These are phyloP conservation scores for Tanaodytes sp. DNA, from an alignment of 2,888 invertebrate species.

Conservation along the genomic window DNA sequence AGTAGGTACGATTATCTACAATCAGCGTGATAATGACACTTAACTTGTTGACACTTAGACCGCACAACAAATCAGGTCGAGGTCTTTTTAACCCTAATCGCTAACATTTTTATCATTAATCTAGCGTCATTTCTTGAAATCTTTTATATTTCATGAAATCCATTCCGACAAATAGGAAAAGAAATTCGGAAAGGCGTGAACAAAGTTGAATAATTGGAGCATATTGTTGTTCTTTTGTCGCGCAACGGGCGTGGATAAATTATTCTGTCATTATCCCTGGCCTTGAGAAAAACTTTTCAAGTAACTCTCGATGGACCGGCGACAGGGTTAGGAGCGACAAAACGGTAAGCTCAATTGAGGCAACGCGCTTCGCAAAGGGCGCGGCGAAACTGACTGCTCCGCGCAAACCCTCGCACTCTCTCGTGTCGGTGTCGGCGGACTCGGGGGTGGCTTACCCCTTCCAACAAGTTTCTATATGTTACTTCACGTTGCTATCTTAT, in stretches of 20 bases:
- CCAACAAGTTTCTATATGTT: conserved; percentile 27
- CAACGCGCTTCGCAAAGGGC: conserved; percentile 72
- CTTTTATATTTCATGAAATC: no score
- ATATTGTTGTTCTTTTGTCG: no score
- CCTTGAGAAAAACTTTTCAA: not conserved
- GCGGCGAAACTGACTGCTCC: conserved; percentile 71
- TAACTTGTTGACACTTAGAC: no score
- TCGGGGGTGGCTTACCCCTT: conserved; percentile 40
- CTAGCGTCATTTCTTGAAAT: no score
- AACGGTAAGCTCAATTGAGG: conserved; percentile 57
- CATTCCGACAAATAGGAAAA: no score
- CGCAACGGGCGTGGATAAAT: no score
- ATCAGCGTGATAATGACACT: not conserved
- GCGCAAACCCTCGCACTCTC: conserved; percentile 61
- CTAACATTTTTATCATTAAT: not conserved
- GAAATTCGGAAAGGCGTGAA: no score
- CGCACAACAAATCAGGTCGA: no score
- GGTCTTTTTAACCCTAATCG: no score
- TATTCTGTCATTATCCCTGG: no score
- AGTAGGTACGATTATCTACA: not conserved
- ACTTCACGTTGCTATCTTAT: conserved; percentile 48
- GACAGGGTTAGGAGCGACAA: conserved; percentile 28
- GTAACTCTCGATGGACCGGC: conserved; percentile 5
- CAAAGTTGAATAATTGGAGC: no score
- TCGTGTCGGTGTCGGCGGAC: no score